Evolutionary conservation across 2,888 invertebrate species (phyloP).

Genomic region (Pedicia rivosa): DNA sequence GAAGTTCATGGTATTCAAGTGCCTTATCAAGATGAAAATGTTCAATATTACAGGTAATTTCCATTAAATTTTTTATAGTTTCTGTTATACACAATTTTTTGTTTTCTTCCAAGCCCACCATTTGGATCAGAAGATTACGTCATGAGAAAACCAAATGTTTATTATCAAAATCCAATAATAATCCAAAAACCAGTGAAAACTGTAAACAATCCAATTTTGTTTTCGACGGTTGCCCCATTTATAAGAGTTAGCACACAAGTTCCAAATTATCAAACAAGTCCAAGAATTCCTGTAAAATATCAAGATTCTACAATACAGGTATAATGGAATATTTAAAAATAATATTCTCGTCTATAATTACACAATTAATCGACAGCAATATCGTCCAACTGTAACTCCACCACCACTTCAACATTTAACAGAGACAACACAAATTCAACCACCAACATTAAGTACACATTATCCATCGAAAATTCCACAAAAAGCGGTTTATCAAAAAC

Average conservation of each 20-base stretch:
- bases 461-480: conserved; percentile 6
- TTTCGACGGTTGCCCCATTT: background rate
- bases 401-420: conserved; percentile 11
- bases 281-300: no score
- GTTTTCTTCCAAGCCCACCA: no score
- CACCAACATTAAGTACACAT: conserved; percentile 9
- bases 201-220: background rate
- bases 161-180: background rate
- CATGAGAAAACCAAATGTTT: background rate
- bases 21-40: no score
- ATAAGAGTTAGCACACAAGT: background rate
- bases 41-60: no score
- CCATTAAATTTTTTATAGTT: no score
- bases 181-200: background rate
- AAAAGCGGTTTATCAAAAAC: conserved; percentile 8
- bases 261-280: background rate
- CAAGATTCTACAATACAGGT: background rate
- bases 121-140: background rate
- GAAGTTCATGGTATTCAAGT: no score
- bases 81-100: no score
- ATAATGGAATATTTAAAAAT: no score
- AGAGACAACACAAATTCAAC: conserved; percentile 11
- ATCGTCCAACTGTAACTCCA: background rate
- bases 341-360: no score
- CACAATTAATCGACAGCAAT: no score